These are phyloP conservation scores for Taenaris catops DNA, from an alignment of 2,888 invertebrate genomes.

Conservation along the genomic window DNA sequence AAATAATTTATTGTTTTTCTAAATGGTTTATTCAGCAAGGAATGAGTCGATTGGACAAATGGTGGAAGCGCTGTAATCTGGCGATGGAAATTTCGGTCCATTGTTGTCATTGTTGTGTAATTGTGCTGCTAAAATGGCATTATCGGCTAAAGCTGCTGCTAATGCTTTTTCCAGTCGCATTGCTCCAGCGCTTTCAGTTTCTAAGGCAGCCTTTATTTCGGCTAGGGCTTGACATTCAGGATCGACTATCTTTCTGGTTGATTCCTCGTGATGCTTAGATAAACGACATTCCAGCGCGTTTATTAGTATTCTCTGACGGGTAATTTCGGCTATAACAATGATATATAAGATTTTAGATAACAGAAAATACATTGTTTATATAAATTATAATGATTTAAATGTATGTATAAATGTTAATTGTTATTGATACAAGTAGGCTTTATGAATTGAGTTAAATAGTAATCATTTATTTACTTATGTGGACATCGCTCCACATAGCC, in stretches of 20 bases:
- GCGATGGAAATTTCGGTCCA: constrained; percentile 26
- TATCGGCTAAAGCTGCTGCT: constrained; percentile 55
- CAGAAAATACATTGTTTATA: too few relatives aligned
- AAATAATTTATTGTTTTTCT: neutral
- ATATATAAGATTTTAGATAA: too few relatives aligned
- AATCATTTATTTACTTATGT: too few relatives aligned
- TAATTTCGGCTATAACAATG: constrained; percentile 57
- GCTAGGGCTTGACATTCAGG: constrained; percentile 38
- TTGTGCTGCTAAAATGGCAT: constrained; percentile 45
- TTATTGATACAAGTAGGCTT: too few relatives aligned
- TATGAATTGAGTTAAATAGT: too few relatives aligned
- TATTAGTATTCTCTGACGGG: constrained; percentile 43
- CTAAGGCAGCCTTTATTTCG: constrained; percentile 48
- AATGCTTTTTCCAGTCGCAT: constrained; percentile 51
- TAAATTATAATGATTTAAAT: too few relatives aligned
- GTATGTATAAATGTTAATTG: too few relatives aligned
- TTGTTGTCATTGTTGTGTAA: constrained; percentile 40
- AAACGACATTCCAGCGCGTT: constrained; percentile 44
- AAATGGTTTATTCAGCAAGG: constrained; percentile 52
- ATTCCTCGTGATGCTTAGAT: constrained; percentile 24
- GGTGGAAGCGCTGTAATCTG: constrained; percentile 27
- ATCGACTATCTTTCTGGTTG: constrained; percentile 23
- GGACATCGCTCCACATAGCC: too few relatives aligned
- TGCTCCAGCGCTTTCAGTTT: constrained; percentile 51
- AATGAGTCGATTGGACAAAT: constrained; percentile 59